Conservation (phyloP, 2,113 vertebrate species). For the Heterocephalus glaber region DNA sequence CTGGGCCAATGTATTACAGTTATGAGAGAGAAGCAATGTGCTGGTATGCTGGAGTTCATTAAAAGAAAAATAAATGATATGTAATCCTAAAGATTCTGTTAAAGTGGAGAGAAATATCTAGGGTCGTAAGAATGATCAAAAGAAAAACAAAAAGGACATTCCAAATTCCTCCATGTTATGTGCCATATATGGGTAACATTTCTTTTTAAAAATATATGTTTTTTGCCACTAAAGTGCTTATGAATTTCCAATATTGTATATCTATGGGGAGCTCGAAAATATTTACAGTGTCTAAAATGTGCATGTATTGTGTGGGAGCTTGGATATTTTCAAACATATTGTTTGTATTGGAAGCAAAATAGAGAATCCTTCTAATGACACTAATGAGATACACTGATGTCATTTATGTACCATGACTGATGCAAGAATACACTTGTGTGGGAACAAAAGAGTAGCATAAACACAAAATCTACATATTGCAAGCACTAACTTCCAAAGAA, state of each 20-base stretch:
- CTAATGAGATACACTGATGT: background rate
- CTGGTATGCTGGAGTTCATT: background rate
- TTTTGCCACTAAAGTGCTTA: background rate
- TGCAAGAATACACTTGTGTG: slow-evolving; percentile 14
- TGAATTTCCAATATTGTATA: slow-evolving; percentile 69
- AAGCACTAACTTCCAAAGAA: slow-evolving; percentile 41
- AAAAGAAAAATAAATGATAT: background rate
- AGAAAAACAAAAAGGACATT: background rate
- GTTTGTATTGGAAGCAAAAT: slow-evolving; percentile 75
- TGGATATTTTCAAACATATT: slow-evolving; percentile 80
- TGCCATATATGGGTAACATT: background rate
- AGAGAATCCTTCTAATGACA: slow-evolving; percentile 51
- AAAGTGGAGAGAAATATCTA: background rate
- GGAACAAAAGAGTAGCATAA: slow-evolving; percentile 54
- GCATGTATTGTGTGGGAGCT: slow-evolving; percentile 72
- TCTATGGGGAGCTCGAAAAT: slow-evolving; percentile 72
- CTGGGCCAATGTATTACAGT: background rate
- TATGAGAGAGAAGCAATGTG: background rate
- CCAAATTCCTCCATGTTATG: slow-evolving; percentile 9
- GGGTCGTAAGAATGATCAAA: background rate
- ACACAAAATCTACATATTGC: background rate
- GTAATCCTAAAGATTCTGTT: background rate
- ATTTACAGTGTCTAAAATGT: slow-evolving; percentile 73
- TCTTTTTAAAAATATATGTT: slow-evolving; percentile 27
- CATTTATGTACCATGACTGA: slow-evolving; percentile 51